These are phyloP conservation scores for Drosophila falleni DNA, from an alignment of 2,888 invertebrate genomes.

Conservation along the genomic window DNA sequence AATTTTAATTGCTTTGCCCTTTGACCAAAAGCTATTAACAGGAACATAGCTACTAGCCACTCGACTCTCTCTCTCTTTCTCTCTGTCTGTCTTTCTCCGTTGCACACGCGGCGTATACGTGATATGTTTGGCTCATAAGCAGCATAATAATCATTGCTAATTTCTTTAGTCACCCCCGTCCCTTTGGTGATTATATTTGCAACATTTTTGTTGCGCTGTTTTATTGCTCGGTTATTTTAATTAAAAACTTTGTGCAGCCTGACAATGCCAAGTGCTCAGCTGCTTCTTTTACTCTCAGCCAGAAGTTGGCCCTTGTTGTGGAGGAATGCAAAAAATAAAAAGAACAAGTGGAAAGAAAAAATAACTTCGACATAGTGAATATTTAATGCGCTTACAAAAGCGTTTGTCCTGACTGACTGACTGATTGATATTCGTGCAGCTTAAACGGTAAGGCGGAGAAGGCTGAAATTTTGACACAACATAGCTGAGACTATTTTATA, in stretches of 20 bases:
- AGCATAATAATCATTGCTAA: conserved; percentile 65
- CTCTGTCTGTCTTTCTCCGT: too few relatives aligned
- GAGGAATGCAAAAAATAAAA: neutral
- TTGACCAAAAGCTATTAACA: conserved; percentile 41
- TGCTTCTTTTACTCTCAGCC: neutral
- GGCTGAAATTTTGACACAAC: too few relatives aligned
- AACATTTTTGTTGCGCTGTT: conserved; percentile 61
- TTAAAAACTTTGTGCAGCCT: conserved; percentile 76
- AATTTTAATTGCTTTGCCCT: conserved; percentile 70
- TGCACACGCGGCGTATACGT: conserved; percentile 47
- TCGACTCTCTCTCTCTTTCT: neutral
- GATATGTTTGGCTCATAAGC: conserved; percentile 38
- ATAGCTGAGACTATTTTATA: too few relatives aligned
- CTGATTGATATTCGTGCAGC: neutral
- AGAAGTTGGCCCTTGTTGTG: neutral
- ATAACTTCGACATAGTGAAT: neutral
- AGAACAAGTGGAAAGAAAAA: neutral
- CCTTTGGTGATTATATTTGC: conserved; percentile 38
- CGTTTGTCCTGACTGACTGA: neutral
- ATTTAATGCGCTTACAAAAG: neutral
- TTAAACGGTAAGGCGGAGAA: too few relatives aligned
- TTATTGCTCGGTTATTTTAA: conserved; percentile 80
- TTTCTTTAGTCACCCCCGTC: conserved; percentile 29
- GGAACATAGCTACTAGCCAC: conserved; percentile 28
- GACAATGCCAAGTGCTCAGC: conserved; percentile 63